Evolutionary conservation across 2,888 invertebrate species (phyloP), one percentile per base, ranked within the genome.

Genomic region (Pseudolycoriella hygida): DNA sequence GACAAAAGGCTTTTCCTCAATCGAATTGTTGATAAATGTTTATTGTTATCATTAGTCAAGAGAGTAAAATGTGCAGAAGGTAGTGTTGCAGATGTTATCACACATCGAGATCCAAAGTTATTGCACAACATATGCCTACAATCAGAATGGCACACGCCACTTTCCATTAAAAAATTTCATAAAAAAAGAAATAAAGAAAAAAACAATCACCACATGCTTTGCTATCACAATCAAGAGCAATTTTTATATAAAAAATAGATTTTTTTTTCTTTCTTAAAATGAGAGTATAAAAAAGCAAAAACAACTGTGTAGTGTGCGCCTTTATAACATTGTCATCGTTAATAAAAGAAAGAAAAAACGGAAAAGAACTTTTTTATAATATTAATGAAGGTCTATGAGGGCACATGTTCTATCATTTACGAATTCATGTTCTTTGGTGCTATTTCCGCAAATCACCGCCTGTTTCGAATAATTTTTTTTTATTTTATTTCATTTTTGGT

Each of bases 401-500:
- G 15, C 34, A 34, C 34, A 34, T 34, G 34, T n/a, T n/a, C n/a
- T n/a, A n/a, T n/a, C n/a, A n/a, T n/a, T n/a, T n/a, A n/a, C n/a
- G n/a, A n/a, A n/a, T n/a, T n/a, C n/a, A n/a, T n/a, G n/a, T 34
- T 34, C 34, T 34, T 34, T 34, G 34, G 15, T 34, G 34, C 34
- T 34, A 34, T 34, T 34, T 34, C 34, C 34, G 34, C 34, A 34
- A 34, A 34, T 34, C 34, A 34, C 34, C 34, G 34, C 34, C 34
- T 34, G 34, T 14, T 34, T 34, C 15, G 5, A 14, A 14, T 34
- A 14, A 34, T 14, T 34, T 12, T 34, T 34, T 34, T 34, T 34
- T 30, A 30, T 30, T 30, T 10, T 30, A 30, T 11, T 25, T 25
- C 25, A 25, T 25, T 25, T 25, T 25, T 25, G 25, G 25, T 25